phyloP scores from a whole-genome alignment of 2,113 vertebrate genomes.

The Tyrannus savana region DNA sequence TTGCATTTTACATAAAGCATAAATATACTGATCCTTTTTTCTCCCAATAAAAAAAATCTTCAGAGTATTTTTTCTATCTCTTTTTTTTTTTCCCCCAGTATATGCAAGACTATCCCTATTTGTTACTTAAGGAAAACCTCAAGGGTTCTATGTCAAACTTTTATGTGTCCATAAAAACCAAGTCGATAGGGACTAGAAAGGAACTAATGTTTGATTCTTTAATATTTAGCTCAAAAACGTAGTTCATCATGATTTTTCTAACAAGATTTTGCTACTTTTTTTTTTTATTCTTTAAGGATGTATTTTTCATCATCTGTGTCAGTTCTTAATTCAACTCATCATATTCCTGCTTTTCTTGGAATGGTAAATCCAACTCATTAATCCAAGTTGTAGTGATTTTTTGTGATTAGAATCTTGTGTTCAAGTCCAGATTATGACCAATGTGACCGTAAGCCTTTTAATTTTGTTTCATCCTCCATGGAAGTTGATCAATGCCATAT shows the following conservation, averaged over 20 bases:
- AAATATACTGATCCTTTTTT: neutral
- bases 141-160: neutral
- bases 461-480: neutral
- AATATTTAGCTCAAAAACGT: neutral
- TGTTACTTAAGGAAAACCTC: neutral
- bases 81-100: neutral
- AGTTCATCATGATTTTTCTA: neutral
- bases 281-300: neutral
- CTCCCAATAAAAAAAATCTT: neutral
- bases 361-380: neutral
- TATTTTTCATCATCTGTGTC: neutral
- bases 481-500: neutral
- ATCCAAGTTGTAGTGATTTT: neutral
- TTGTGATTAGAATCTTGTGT: neutral
- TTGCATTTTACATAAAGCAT: neutral
- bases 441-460: neutral
- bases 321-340: neutral
- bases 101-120: neutral
- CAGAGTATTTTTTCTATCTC: neutral
- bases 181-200: neutral
- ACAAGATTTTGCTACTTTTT: neutral
- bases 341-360: neutral
- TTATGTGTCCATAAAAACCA: neutral
- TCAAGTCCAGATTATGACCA: neutral
- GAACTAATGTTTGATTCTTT: neutral